Base-by-base conservation (phyloP, 2,888 invertebrate species). In the Ichneumoninae sp. region DNA sequence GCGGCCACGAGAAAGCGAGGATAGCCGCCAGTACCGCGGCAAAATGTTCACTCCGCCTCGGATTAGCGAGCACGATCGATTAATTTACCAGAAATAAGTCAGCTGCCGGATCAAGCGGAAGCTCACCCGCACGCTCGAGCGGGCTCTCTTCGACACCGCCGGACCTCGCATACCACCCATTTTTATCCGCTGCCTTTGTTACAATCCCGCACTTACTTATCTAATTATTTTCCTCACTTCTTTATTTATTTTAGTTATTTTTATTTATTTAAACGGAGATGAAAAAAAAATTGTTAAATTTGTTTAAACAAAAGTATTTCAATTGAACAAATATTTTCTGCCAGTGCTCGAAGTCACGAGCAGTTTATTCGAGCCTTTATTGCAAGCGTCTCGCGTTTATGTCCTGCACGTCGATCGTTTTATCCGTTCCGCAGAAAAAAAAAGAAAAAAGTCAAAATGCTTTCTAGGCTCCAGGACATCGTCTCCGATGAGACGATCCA, bases 1-100 rank as follows among this genome's bases (percentile, higher is more conserved):
- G 80, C 81, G 81, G 85, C 85, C 81, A 79, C 77, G 81, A 84
- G 85, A 79, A 88, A 88, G 79, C 84, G 57, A 57, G 57, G 57
- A 57, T 57, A 26, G 57, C 81, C 70, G 78, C 83, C 75, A 80
- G 83, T 68, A 44, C 22, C 19, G 50, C 84, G 81, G 81, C 73
- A 52, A 81, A 81, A 77, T 74, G 84, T 84, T 84, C 81, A 74
- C 81, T 84, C 73, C 36, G 65, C 69, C 77, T 81, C 84, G 81
- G 77, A 77, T 81, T 73, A 81, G 84, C 77, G 54, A 73, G 57
- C 47, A 78, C 81, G 81, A 84, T 81, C 83, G 83, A 81, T 83
- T 83, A 83, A 83, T 83, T 83, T 77, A 73, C 83, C 76, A 77
- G 80, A 83, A 83, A 83, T 66, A 83, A 81, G 76, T 81, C 68